phyloP scores from a whole-genome alignment of 2,113 vertebrate species.

The Cynoglossus semilaevis region DNA sequence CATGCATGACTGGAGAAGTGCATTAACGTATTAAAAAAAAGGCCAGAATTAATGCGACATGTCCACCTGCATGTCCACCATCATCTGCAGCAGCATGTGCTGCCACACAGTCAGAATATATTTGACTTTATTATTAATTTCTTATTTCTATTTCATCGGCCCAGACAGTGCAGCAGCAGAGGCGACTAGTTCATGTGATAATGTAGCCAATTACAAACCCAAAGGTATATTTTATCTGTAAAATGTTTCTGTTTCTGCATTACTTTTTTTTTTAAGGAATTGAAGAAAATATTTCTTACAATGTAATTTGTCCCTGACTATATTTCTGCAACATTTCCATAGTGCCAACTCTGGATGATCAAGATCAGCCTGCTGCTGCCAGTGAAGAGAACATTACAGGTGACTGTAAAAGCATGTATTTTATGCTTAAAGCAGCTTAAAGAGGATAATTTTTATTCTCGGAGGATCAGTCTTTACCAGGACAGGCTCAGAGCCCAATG shows the following conservation, averaged over 20 bases:
- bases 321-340: conserved; percentile 3
- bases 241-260: background rate
- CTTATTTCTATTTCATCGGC: conserved; percentile 53
- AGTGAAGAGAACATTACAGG: conserved; percentile 37
- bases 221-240: conserved; percentile 54
- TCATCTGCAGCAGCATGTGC: conserved; percentile 41
- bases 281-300: background rate
- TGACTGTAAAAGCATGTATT: conserved; percentile 11
- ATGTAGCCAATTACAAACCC: conserved; percentile 58
- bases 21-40: background rate
- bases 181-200: conserved; percentile 62
- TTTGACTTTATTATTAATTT: conserved; percentile 14
- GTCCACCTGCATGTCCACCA: conserved; percentile 21
- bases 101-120: conserved; percentile 17
- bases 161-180: conserved; percentile 48
- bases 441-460: conserved; percentile 15
- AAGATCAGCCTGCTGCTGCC: conserved; percentile 3
- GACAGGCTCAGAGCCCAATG: conserved; percentile 24
- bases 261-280: conserved; percentile 18
- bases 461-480: conserved; percentile 14
- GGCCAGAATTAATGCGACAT: background rate
- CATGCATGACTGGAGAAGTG: background rate
- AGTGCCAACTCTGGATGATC: conserved; percentile 32
- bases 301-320: background rate
- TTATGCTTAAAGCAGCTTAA: background rate